Conservation (phyloP, 1,140 invertebrate species). For the Octopus bimaculoides region DNA sequence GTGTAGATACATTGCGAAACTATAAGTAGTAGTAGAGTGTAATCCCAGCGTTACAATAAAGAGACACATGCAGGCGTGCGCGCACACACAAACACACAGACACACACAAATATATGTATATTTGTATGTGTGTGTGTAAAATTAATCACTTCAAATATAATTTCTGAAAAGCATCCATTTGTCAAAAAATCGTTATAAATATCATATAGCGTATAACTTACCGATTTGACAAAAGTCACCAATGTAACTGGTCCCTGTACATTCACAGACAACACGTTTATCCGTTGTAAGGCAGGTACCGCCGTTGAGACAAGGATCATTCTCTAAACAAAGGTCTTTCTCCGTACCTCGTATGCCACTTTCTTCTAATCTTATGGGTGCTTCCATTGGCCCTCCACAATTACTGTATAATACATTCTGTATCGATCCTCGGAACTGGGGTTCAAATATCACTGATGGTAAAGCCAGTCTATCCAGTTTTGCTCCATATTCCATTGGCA, state of each 20-base stretch:
- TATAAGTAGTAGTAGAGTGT: too few relatives aligned
- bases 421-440: slow-evolving; percentile 41
- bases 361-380: slow-evolving; percentile 33
- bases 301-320: slow-evolving; percentile 87
- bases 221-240: slow-evolving; percentile 92
- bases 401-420: slow-evolving; percentile 45
- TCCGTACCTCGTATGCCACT: slow-evolving; percentile 62
- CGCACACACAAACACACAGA: too few relatives aligned
- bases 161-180: too few relatives aligned
- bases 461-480: slow-evolving; percentile 33
- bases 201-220: slow-evolving; percentile 54
- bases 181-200: too few relatives aligned
- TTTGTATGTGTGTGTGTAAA: too few relatives aligned
- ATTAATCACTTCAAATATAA: too few relatives aligned
- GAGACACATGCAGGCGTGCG: too few relatives aligned
- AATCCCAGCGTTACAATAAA: too few relatives aligned
- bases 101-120: too few relatives aligned
- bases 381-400: slow-evolving; percentile 35
- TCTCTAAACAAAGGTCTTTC: slow-evolving; percentile 78
- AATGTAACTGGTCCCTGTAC: slow-evolving; percentile 83
- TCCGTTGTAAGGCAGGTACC: slow-evolving; percentile 93
- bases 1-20: too few relatives aligned
- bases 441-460: slow-evolving; percentile 39
- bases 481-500: slow-evolving; percentile 58
- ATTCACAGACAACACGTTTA: slow-evolving; percentile 89